Percentiles rank a stretch among this genome's conserved stretches.
Conservation (phyloP, 2,888 invertebrate species). For the Apoda limacodes region DNA sequence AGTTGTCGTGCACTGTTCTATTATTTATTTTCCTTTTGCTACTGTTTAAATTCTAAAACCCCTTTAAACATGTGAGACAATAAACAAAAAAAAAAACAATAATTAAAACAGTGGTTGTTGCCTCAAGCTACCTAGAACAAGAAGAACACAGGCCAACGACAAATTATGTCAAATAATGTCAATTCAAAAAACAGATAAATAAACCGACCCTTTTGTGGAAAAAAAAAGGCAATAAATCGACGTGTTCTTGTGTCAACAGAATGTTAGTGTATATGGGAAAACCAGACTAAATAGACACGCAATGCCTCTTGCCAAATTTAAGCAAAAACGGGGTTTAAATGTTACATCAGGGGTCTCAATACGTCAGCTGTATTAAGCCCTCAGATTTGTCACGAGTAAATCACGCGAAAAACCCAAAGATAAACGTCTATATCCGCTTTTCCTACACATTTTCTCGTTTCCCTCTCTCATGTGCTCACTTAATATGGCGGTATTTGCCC, state of each 20-base stretch:
- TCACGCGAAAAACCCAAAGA: slow-evolving; percentile 67
- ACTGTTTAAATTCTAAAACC: no score
- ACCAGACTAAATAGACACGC: slow-evolving; percentile 30
- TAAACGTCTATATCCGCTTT: slow-evolving; percentile 69
- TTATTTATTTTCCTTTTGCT: slow-evolving; percentile 1
- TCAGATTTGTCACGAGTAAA: slow-evolving; percentile 64
- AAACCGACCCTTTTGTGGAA: slow-evolving; percentile 50
- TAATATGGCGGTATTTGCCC: slow-evolving; percentile 67
- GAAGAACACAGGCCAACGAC: slow-evolving; percentile 34
- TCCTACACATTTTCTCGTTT: slow-evolving; percentile 67
- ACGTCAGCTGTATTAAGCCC: slow-evolving; percentile 42
- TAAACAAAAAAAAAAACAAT: no score
- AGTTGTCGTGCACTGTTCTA: no score
- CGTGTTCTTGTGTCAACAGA: slow-evolving; percentile 58
- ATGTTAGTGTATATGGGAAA: slow-evolving; percentile 48
- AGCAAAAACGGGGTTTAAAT: slow-evolving; percentile 10
- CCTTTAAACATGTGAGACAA: no score
- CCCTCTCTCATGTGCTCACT: slow-evolving; percentile 70
- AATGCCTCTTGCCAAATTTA: slow-evolving; percentile 6
- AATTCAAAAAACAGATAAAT: slow-evolving; percentile 55
- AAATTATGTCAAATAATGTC: slow-evolving; percentile 49
- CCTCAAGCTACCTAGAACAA: no score
- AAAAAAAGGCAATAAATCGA: slow-evolving; percentile 62
- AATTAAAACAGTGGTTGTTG: no score
- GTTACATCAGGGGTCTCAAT: slow-evolving; percentile 25